A percentile compares a stretch with the other conserved stretches of the same genome.
Conservation (phyloP, 1,140 invertebrate genomes). For the Wasmannia auropunctata region DNA sequence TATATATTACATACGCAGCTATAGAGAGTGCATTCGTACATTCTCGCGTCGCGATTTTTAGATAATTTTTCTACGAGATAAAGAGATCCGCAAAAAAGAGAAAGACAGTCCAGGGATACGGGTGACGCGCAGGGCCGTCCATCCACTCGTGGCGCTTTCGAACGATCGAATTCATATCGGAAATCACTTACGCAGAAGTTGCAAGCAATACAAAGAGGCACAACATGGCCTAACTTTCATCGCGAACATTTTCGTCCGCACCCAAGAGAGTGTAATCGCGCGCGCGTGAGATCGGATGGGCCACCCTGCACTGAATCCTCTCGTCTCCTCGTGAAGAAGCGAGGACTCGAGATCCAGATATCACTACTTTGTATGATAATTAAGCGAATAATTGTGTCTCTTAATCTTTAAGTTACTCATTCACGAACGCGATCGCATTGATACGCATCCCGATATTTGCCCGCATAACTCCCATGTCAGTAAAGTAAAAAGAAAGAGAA, state of each 20-base stretch:
- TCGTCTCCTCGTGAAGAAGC: conserved; percentile 44
- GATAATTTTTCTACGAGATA: conserved; percentile 77
- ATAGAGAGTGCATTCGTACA: conserved; percentile 58
- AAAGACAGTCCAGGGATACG: conserved; percentile 38
- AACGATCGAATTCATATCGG: not conserved
- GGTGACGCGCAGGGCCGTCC: not conserved
- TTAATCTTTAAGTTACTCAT: conserved; percentile 70
- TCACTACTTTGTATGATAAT: conserved; percentile 67
- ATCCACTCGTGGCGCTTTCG: not conserved
- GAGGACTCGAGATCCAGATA: conserved; percentile 31
- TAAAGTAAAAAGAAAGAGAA: conserved; percentile 74
- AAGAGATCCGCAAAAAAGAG: conserved; percentile 59
- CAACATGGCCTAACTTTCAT: conserved; percentile 24
- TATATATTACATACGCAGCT: conserved; percentile 37
- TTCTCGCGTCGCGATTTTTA: conserved; percentile 54
- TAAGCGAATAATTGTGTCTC: conserved; percentile 61
- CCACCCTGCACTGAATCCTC: conserved; percentile 21
- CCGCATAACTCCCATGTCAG: conserved; percentile 82
- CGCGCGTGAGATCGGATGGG: conserved; percentile 26
- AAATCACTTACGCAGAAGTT: not conserved
- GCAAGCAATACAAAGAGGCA: conserved; percentile 15
- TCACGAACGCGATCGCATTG: conserved; percentile 70
- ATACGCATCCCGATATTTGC: conserved; percentile 80
- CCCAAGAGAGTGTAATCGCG: not conserved
- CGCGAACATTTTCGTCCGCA: conserved; percentile 1